phyloP scores from a whole-genome alignment of 2,113 vertebrate species.

The Platycercus adscitus region DNA sequence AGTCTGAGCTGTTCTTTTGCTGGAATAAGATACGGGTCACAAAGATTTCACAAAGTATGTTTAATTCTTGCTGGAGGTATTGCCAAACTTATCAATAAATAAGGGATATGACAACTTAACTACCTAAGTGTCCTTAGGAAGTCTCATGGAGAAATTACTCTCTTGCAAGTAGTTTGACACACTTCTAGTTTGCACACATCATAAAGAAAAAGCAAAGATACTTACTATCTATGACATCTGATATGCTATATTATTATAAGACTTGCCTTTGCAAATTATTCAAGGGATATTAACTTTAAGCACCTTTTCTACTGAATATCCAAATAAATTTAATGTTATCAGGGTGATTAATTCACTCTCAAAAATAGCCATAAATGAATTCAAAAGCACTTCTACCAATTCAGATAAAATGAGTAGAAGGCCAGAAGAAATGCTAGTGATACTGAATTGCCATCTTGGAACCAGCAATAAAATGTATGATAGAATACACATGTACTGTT shows the following conservation, averaged over 20 bases:
- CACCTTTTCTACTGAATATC: not conserved
- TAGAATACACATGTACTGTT: not conserved
- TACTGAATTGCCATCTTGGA: not conserved
- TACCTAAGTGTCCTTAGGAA: not conserved
- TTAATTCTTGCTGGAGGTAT: not conserved
- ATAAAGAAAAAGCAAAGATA: conserved; percentile 41
- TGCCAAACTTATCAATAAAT: not conserved
- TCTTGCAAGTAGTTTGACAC: conserved; percentile 26
- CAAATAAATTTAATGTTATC: conserved; percentile 42
- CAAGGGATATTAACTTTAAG: conserved; percentile 55
- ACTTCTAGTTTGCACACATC: conserved; percentile 24
- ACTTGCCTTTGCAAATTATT: conserved; percentile 43
- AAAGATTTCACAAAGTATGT: not conserved
- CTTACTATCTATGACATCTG: not conserved
- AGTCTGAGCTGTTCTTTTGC: not conserved
- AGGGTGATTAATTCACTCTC: conserved; percentile 9
- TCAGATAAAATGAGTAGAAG: not conserved
- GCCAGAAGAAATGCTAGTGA: not conserved
- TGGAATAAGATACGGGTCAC: not conserved
- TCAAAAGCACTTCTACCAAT: not conserved
- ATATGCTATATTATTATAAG: not conserved
- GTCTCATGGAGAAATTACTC: not conserved
- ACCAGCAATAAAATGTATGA: not conserved
- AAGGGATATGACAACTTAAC: not conserved
- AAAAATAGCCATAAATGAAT: not conserved